Evolutionary conservation across 1,140 invertebrate genomes (phyloP).

Genomic region (Neodiprion lecontei): DNA sequence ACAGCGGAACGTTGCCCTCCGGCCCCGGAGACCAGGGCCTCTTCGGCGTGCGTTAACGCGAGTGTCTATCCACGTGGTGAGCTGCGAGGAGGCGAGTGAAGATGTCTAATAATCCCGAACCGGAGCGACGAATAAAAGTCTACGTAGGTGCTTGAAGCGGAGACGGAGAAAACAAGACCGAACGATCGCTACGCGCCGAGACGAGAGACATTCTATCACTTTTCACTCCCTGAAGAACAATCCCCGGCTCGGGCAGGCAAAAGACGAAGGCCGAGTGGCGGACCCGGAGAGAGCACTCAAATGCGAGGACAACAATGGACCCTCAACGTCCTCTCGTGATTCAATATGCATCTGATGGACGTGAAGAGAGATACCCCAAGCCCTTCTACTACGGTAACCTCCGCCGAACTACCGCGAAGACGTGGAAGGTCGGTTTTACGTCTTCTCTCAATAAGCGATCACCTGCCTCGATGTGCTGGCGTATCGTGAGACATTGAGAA

Average conservation of each 20-base stretch:
- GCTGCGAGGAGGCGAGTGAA: not conserved
- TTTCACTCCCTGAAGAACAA: not conserved
- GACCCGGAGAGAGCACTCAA: constrained; percentile 9
- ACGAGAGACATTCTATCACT: not conserved
- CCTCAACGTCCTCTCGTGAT: constrained; percentile 12
- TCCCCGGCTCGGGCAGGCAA: not conserved
- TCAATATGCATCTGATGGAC: constrained; percentile 15
- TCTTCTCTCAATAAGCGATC: not conserved
- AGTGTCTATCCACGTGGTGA: not conserved
- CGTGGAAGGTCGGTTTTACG: not conserved
- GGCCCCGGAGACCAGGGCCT: not conserved
- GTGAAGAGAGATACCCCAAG: constrained; percentile 9
- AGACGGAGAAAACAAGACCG: not conserved
- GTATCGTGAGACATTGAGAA: no score
- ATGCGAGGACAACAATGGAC: constrained; percentile 10
- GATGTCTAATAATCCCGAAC: not conserved
- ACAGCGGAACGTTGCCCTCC: constrained; percentile 8
- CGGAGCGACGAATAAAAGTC: not conserved
- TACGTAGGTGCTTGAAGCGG: not conserved
- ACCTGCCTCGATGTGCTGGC: not conserved
- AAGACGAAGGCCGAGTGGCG: not conserved
- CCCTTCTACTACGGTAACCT: not conserved
- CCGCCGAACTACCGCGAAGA: not conserved
- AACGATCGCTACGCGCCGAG: not conserved
- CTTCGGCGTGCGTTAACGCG: not conserved